Percentiles rank a stretch among this genome's conserved stretches.
Evolutionary conservation across 2,113 vertebrate species (phyloP).

Genomic region (Brachyistius frenatus): DNA sequence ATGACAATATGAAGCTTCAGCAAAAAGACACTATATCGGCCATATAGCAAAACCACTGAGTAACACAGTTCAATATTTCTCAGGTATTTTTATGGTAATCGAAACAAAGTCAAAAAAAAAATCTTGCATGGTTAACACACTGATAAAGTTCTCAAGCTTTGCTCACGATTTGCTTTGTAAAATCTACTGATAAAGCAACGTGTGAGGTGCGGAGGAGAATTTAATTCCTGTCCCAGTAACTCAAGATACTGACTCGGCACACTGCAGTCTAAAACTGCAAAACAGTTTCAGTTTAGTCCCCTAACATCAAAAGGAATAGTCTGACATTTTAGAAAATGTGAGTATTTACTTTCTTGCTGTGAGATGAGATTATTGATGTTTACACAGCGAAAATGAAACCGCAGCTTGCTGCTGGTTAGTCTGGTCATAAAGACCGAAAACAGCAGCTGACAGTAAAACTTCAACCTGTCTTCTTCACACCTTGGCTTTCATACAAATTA

Average conservation of each 20-base stretch:
- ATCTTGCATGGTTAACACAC: not conserved
- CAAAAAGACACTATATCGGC: not conserved
- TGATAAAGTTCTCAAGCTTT: not conserved
- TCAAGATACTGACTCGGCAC: not conserved
- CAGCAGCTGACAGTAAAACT: not conserved
- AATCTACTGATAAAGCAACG: not conserved
- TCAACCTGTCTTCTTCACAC: not conserved
- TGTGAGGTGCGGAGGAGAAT: not conserved
- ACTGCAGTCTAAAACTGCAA: not conserved
- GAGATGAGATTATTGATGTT: not conserved
- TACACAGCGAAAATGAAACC: not conserved
- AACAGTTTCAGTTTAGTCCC: not conserved
- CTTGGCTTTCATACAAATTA: not conserved
- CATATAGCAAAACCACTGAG: slow-evolving; percentile 9
- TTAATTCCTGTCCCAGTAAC: not conserved
- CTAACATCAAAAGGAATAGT: not conserved
- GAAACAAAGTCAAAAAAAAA: not conserved
- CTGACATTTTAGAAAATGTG: not conserved
- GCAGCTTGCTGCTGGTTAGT: not conserved
- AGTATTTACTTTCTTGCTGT: not conserved
- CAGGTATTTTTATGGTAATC: not conserved
- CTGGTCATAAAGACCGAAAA: not conserved
- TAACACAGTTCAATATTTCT: not conserved
- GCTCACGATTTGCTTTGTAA: not conserved
- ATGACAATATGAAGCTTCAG: not conserved